A percentile compares a stretch with the other conserved stretches of the same genome.
Conservation (phyloP, 37 sponge, comb jelly and placozoan genomes). For the Chondrosia reniformis region DNA sequence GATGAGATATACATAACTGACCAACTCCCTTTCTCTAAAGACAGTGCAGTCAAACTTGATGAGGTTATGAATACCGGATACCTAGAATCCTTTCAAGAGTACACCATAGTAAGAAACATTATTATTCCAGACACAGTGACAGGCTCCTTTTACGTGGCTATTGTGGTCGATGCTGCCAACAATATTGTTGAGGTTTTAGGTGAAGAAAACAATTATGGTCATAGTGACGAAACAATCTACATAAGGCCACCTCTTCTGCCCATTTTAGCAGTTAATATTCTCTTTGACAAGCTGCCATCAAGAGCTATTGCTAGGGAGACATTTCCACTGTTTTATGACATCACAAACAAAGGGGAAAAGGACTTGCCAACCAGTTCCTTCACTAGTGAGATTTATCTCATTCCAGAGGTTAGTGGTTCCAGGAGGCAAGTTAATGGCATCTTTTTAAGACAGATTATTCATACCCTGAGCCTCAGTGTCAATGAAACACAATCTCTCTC, state of each 20-base stretch:
- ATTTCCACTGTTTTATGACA: not conserved
- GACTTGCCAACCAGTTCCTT: not conserved
- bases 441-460: constrained; percentile 4
- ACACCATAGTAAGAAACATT: not conserved
- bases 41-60: not conserved
- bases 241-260: not conserved
- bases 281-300: not conserved
- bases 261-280: not conserved
- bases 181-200: constrained; percentile 9
- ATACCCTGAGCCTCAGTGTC: not conserved
- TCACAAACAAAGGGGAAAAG: constrained; percentile 17
- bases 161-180: constrained; percentile 16
- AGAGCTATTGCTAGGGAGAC: constrained; percentile 3
- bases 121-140: not conserved
- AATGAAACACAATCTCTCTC: not conserved
- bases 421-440: not conserved
- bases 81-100: not conserved
- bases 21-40: not conserved
- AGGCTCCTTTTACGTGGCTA: constrained; percentile 10
- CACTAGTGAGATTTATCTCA: constrained; percentile 17
- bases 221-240: not conserved
- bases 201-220: constrained; percentile 27
- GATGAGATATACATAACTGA: constrained; percentile 12
- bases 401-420: not conserved
- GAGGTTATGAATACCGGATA: not conserved